phyloP scores from a whole-genome alignment of 1,140 invertebrate genomes.

The Anastrepha obliqua region DNA sequence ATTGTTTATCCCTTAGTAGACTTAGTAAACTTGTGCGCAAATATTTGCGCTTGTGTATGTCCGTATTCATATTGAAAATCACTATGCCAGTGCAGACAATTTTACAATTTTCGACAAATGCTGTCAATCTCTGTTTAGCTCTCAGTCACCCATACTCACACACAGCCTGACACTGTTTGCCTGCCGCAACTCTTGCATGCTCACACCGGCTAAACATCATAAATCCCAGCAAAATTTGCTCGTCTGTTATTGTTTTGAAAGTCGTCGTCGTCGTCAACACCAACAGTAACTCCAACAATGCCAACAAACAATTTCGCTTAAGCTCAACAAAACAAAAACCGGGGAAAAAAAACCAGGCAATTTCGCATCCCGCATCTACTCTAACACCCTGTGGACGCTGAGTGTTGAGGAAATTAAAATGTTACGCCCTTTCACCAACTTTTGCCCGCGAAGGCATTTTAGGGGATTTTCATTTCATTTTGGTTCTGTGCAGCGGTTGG shows the following conservation, averaged over 20 bases:
- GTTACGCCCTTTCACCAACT: slow-evolving; percentile 36
- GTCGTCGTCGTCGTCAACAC: neutral
- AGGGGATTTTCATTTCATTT: slow-evolving; percentile 40
- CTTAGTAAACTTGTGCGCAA: slow-evolving; percentile 2
- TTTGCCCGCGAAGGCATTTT: neutral
- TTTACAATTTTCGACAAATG: slow-evolving; percentile 45
- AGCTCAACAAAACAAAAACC: neutral
- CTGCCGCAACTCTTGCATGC: neutral
- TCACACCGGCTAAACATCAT: slow-evolving; percentile 32
- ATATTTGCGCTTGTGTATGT: neutral
- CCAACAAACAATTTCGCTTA: slow-evolving; percentile 19
- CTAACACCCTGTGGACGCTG: neutral
- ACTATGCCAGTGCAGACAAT: slow-evolving; percentile 17
- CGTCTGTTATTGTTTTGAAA: slow-evolving; percentile 49
- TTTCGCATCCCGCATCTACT: neutral
- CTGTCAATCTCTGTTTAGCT: slow-evolving; percentile 1
- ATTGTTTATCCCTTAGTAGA: neutral
- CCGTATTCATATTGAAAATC: slow-evolving; percentile 20
- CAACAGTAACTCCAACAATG: slow-evolving; percentile 16
- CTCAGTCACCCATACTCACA: neutral
- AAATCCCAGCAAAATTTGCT: slow-evolving; percentile 37
- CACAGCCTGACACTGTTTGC: neutral
- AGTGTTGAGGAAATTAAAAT: slow-evolving; percentile 50
- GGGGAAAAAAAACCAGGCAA: neutral
- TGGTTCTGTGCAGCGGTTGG: neutral